Base-by-base conservation (phyloP, 2,797 vertebrate species). In the Smutsia gigantea region DNA sequence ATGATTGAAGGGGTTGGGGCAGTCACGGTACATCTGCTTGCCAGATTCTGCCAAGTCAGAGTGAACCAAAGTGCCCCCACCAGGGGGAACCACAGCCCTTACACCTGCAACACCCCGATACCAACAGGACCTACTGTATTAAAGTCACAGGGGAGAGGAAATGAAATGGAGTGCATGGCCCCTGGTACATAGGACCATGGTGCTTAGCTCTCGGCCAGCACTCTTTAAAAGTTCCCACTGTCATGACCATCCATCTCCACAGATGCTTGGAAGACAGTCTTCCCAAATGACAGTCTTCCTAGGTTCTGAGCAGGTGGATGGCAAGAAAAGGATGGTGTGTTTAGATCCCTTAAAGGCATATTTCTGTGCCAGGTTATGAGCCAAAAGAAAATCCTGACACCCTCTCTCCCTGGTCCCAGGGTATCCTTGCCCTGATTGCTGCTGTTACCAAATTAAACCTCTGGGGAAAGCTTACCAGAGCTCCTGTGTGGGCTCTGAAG, bases 61-160 rank as follows among this genome's bases (percentile, higher is more conserved):
- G 53, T 53, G 39, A 77, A 34, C 9, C 15, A 10, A 61, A 51
- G 15, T 3, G 4, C 0, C 9, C 66, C n/a, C 55, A 25, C 6
- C 0, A 4, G 17, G n/a, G 64, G 34, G 42, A 51, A 37, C 57
- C 42, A 29, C 18, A 49, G 51, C 6, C 42, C 31, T 64, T 1
- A 0, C 21, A 27, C 10, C 84, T 57, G 34, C 31, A 57, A 71
- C 25, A 29, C 2, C 17, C 0, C 0, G 31, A 29, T 0, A 10
- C 10, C 64, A 68, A 39, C 3, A 27, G 55, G 14, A 64, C 31
- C 23, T 6, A 4, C 9, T 4, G 9, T 1, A 59, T 59, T 71
- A 64, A 23, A 37, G 34, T 39, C n/a, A 72, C 0, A 10, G 34
- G 7, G 9, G 8, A 5, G 37, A 68, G 25, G n/a, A 57, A 90